Evolutionary conservation across 1,140 invertebrate genomes (phyloP).

Genomic region (Drosophila sechellia): DNA sequence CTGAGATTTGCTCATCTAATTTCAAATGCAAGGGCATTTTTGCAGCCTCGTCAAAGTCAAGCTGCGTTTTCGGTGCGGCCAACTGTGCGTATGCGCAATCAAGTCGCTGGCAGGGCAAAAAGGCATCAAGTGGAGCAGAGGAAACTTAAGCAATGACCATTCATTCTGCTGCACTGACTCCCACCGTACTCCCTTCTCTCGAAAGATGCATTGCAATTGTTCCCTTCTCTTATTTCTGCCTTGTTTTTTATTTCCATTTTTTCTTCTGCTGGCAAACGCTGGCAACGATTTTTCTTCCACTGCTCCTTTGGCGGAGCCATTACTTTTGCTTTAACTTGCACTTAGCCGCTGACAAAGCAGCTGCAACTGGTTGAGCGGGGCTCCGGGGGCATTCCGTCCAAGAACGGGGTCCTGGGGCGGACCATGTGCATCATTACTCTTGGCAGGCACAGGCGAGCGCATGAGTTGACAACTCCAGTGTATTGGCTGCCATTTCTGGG

Average conservation of each 20-base stretch:
- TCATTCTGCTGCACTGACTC: slow-evolving; percentile 52
- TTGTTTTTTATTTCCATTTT: slow-evolving; percentile 7
- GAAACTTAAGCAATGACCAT: slow-evolving; percentile 64
- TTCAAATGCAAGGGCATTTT: slow-evolving; percentile 20
- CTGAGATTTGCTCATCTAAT: slow-evolving; percentile 24
- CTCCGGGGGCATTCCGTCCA: neutral
- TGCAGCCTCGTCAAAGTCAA: slow-evolving; percentile 3
- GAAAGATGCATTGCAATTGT: slow-evolving; percentile 64
- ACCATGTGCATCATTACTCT: slow-evolving; percentile 71
- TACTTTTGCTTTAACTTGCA: slow-evolving; percentile 77
- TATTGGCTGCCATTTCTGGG: slow-evolving; percentile 71
- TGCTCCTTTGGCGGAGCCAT: slow-evolving; percentile 56
- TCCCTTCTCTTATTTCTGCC: neutral
- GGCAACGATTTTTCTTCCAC: slow-evolving; percentile 51
- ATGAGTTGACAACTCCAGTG: slow-evolving; percentile 76
- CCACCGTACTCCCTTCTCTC: neutral
- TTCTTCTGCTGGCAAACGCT: neutral
- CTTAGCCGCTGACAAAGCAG: slow-evolving; percentile 76
- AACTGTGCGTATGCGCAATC: slow-evolving; percentile 48
- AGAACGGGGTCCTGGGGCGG: neutral
- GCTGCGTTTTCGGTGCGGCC: slow-evolving; percentile 6
- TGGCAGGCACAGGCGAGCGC: slow-evolving; percentile 53
- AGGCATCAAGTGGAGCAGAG: slow-evolving; percentile 9
- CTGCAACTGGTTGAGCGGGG: slow-evolving; percentile 14
- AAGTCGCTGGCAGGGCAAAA: slow-evolving; percentile 7